Conservation (phyloP, 1,140 invertebrate species). For the Drosophila ercepeae region DNA sequence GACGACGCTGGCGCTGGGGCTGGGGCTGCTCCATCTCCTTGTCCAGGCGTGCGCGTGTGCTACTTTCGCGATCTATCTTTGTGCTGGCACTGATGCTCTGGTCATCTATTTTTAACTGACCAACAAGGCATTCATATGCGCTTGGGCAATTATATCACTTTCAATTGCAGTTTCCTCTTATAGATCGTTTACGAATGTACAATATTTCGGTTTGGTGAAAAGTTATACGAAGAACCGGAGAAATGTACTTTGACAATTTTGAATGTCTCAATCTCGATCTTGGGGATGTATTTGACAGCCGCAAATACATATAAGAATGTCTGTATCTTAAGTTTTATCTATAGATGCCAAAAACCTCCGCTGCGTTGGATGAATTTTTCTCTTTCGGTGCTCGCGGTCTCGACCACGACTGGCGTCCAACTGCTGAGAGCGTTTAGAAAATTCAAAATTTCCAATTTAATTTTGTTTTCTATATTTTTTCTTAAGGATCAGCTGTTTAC, state of each 20-base stretch:
- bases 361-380: conserved; percentile 7
- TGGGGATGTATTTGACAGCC: neutral
- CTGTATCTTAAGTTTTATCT: conserved; percentile 24
- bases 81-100: conserved; percentile 35
- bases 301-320: conserved; percentile 18
- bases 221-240: neutral
- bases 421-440: conserved; percentile 42
- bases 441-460: conserved; percentile 25
- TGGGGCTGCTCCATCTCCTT: conserved; percentile 45
- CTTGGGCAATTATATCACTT: conserved; percentile 70
- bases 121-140: conserved; percentile 57
- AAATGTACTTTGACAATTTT: neutral
- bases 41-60: conserved; percentile 15
- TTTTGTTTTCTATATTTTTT: conserved; percentile 43
- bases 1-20: conserved; percentile 58
- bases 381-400: conserved; percentile 34
- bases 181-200: neutral
- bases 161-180: conserved; percentile 40
- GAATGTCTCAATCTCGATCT: too few relatives aligned
- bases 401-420: conserved; percentile 55
- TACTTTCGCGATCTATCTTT: conserved; percentile 28
- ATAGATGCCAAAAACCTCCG: conserved; percentile 15
- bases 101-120: conserved; percentile 66
- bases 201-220: neutral
- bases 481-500: conserved; percentile 17